phyloP scores from a whole-genome alignment of 2,113 vertebrate genomes.

The Heterotis niloticus region DNA sequence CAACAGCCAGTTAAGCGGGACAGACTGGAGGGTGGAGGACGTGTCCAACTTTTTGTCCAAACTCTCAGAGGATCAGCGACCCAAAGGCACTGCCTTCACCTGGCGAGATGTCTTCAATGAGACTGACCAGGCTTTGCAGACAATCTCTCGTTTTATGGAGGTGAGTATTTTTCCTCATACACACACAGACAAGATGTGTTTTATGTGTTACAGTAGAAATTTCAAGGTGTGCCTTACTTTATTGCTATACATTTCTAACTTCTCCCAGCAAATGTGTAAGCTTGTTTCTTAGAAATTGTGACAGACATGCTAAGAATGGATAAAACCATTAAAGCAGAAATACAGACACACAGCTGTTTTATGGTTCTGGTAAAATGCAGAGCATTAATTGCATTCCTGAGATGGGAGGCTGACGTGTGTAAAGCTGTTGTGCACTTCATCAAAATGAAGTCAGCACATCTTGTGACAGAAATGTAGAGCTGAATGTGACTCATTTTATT shows the following conservation, averaged over 20 bases:
- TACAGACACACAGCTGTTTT: neutral
- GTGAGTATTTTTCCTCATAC: slow-evolving; percentile 56
- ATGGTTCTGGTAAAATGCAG: neutral
- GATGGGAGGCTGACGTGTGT: no score
- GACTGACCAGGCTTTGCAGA: slow-evolving; percentile 80
- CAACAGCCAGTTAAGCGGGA: slow-evolving; percentile 61
- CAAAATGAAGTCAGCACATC: neutral
- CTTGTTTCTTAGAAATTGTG: neutral
- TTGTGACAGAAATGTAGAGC: neutral
- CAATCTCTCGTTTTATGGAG: slow-evolving; percentile 93
- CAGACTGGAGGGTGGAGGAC: slow-evolving; percentile 77
- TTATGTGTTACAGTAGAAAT: no score
- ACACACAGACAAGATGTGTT: neutral
- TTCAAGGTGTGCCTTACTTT: no score
- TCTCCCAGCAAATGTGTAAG: neutral
- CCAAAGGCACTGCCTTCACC: slow-evolving; percentile 61
- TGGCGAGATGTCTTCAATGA: slow-evolving; percentile 93
- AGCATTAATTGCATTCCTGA: neutral
- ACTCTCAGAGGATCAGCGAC: slow-evolving; percentile 53
- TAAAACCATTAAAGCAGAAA: neutral
- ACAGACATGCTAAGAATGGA: neutral
- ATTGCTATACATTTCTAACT: no score
- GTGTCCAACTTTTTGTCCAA: slow-evolving; percentile 77
- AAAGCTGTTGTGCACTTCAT: neutral
- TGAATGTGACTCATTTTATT: neutral